Conservation (phyloP, 2,888 invertebrate genomes). For the Cylindroiulus punctatus region DNA sequence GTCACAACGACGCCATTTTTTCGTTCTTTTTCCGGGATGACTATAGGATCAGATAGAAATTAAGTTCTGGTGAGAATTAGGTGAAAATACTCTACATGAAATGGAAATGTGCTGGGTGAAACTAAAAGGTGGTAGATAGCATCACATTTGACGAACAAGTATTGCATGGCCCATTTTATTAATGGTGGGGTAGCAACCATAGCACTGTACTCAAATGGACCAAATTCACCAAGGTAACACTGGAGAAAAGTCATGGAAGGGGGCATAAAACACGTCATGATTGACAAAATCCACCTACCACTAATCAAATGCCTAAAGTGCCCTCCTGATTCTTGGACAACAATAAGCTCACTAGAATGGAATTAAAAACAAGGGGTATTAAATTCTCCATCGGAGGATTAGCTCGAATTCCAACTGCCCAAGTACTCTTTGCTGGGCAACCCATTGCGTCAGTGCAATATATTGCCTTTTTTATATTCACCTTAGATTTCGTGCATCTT, state of each 20-base stretch:
- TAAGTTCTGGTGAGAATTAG: too few species aligned
- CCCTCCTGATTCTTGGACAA: background rate
- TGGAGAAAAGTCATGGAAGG: background rate
- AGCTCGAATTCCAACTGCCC: background rate
- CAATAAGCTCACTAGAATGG: background rate
- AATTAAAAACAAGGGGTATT: conserved; percentile 31
- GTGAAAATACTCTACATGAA: too few species aligned
- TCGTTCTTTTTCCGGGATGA: too few species aligned
- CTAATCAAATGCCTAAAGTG: background rate
- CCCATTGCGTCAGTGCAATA: background rate
- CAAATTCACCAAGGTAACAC: too few species aligned
- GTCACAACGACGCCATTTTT: too few species aligned
- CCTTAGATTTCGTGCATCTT: background rate
- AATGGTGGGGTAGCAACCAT: too few species aligned
- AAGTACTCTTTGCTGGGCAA: background rate
- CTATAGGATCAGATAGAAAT: too few species aligned
- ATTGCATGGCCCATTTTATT: too few species aligned
- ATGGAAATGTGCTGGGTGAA: too few species aligned
- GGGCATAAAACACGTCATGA: background rate
- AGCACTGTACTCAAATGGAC: too few species aligned
- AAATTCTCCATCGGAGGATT: background rate
- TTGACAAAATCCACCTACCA: background rate
- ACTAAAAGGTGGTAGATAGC: too few species aligned
- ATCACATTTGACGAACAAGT: too few species aligned
- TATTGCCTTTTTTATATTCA: background rate